phyloP scores from a whole-genome alignment of 2,888 invertebrate genomes.

The Cheilosia grossa region DNA sequence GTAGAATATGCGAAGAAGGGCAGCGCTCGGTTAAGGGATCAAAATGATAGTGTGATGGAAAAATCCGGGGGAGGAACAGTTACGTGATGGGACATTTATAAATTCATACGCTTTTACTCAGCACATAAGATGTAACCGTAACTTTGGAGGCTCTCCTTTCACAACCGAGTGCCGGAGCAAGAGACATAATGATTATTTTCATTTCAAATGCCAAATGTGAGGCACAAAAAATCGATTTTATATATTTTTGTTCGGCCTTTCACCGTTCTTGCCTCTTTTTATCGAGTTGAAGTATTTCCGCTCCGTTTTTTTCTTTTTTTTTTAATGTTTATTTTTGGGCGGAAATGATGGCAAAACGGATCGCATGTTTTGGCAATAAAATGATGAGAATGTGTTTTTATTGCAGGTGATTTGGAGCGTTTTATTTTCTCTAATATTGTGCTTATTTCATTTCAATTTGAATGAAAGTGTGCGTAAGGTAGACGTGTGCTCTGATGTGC shows the following conservation, averaged over 20 bases:
- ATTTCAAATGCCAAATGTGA: conserved; percentile 52
- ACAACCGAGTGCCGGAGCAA: background rate
- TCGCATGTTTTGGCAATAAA: conserved; percentile 58
- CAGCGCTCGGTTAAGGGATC: conserved; percentile 8
- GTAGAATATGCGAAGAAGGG: background rate
- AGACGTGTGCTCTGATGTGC: background rate
- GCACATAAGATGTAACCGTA: background rate
- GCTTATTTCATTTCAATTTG: conserved; percentile 37
- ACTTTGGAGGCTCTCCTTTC: background rate
- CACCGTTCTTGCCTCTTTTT: conserved; percentile 8
- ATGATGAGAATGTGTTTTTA: conserved; percentile 56
- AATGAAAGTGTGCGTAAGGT: background rate
- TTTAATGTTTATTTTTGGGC: background rate
- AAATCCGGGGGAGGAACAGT: conserved; percentile 3
- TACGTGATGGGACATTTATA: conserved; percentile 41
- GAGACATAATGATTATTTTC: conserved; percentile 32
- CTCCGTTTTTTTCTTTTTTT: background rate
- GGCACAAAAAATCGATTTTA: conserved; percentile 36
- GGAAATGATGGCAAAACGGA: conserved; percentile 16
- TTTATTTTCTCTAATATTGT: conserved; percentile 27
- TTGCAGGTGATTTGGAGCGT: conserved; percentile 55
- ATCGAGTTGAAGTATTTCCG: conserved; percentile 18
- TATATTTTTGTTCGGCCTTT: conserved; percentile 19
- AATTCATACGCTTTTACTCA: conserved; percentile 11
- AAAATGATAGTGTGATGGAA: conserved; percentile 24